Base-by-base conservation (phyloP, 2,888 invertebrate genomes). In the Galeopsomyia nigrocyanea region DNA sequence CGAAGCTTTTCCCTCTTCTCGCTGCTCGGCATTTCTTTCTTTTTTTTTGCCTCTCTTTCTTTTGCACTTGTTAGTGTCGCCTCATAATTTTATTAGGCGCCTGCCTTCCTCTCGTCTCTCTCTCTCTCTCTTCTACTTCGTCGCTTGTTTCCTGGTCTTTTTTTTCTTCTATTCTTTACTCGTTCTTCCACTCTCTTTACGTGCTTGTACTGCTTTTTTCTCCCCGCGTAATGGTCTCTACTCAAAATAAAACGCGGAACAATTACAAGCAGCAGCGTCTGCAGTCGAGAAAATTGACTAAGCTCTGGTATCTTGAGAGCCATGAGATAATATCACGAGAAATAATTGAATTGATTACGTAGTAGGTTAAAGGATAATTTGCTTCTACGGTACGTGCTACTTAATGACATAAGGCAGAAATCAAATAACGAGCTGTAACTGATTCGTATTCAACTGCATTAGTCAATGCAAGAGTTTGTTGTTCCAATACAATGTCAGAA, bases 21-120 rank as follows among this genome's bases (percentile, higher is more conserved):
- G n/a, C n/a, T 5, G 26, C 39, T 39, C 39, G 39, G 39, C 39
- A 39, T 39, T 39, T 26, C 26, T 26, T 26, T 5, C 5, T 26
- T 26, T 26, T 26, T 26, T 26, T 26, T 61, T 71, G n/a, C n/a
- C n/a, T n/a, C n/a, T n/a, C n/a, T n/a, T n/a, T n/a, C n/a, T 71
- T 68, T 57, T 22, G 51, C 58, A 75, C 65, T 75, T 71, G 68
- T 71, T 71, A 71, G 71, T 68, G 61, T 62, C 49, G 65, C 57
- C 71, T 75, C 71, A 68, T 71, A 75, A 75, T 75, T 75, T 75
- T 71, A 75, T 75, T 71, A 72, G 75, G 75, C 69, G 68, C 21
- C 70, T 16, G 31, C 60, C 46, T 47, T 31, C 22, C 47, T 64
- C 13, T 39, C 39, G 39, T 39, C 10, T n/a, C 56, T 67, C 26